These are phyloP conservation scores for Atrina japonica DNA, from an alignment of 2,888 invertebrate genomes.

Conservation along the genomic window DNA sequence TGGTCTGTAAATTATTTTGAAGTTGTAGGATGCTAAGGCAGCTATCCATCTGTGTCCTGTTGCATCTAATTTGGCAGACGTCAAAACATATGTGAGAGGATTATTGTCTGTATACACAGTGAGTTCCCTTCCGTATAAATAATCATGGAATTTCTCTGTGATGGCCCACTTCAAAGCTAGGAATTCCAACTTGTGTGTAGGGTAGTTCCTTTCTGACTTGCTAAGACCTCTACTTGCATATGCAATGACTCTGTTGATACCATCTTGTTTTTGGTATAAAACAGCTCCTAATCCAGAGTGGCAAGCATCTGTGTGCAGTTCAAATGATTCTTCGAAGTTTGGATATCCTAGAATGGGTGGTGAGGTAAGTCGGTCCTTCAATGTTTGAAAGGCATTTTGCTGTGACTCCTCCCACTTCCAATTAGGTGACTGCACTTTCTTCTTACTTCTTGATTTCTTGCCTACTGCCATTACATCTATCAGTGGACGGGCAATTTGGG, in stretches of 20 bases:
- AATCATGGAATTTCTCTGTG: too few species aligned
- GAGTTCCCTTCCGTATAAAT: too few species aligned
- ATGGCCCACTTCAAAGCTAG: too few species aligned
- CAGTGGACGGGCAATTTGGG: conserved; percentile 27
- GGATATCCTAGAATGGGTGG: conserved; percentile 32
- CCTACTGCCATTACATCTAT: conserved; percentile 5
- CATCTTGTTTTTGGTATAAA: too few species aligned
- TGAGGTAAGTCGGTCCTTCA: conserved; percentile 8
- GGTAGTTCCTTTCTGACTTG: too few species aligned
- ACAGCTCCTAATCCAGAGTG: too few species aligned
- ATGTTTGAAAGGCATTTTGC: conserved; percentile 10
- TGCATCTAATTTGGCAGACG: conserved; percentile 37
- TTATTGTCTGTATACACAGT: conserved; percentile 31
- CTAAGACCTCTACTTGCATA: too few species aligned
- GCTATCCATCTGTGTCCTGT: conserved; percentile 32
- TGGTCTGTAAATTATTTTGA: conserved; percentile 30
- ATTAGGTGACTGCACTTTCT: background rate
- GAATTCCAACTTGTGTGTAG: too few species aligned
- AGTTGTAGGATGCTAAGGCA: conserved; percentile 28
- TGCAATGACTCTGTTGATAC: too few species aligned
- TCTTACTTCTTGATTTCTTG: too few species aligned
- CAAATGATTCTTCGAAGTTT: conserved; percentile 26
- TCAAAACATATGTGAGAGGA: conserved; percentile 30
- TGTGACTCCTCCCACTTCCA: conserved; percentile 36
- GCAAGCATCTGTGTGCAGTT: conserved; percentile 35